Base-by-base conservation (phyloP, 2,797 vertebrate genomes). In the Gallinago nigripennis region DNA sequence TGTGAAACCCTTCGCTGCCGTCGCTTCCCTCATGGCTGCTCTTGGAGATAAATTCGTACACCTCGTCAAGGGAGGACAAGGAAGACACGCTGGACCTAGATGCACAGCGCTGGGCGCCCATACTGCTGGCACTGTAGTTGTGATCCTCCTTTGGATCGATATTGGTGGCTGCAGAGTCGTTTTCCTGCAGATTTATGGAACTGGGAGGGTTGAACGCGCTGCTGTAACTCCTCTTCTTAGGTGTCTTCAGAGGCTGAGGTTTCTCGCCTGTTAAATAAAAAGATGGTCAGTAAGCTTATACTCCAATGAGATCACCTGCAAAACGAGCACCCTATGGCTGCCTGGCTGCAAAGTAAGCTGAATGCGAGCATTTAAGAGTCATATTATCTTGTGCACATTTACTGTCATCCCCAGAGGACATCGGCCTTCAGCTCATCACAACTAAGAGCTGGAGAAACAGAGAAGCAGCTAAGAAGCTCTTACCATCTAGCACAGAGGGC, bases 141-240 rank as follows among this genome's bases (percentile, higher is more conserved):
- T 99, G 99, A 97, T 99, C 99, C 98, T 99, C 99, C 95, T 99
- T 99, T 0, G 99, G 99, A 89, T 99, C 99, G 1, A 98, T 99
- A 97, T 98, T 99, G 96, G 99, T 97, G 92, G 98, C 98, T 4
- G 98, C 96, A 16, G 99, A 98, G 31, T 99, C 98, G 28, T 90
- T 96, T n/a, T 99, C 99, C 43, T 93, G 97, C 53, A 97, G n/a
- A 12, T 8, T 61, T 4, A 96, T 15, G 66, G 96, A 80, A 75
- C 95, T 78, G 45, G 96, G 71, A 65, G 97, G 63, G 51, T 91
- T 93, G 92, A 98, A 98, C 0, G 98, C 98, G 5, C 82, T 98
- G 93, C 97, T 69, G 0, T 98, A 98, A 83, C 94, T 98, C 94
- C 98, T 97, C 95, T 98, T 98, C 90, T 97, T 98, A 6, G 98